These are phyloP conservation scores for Aleiodes alternator DNA, from an alignment of 2,888 invertebrate species.

Conservation along the genomic window DNA sequence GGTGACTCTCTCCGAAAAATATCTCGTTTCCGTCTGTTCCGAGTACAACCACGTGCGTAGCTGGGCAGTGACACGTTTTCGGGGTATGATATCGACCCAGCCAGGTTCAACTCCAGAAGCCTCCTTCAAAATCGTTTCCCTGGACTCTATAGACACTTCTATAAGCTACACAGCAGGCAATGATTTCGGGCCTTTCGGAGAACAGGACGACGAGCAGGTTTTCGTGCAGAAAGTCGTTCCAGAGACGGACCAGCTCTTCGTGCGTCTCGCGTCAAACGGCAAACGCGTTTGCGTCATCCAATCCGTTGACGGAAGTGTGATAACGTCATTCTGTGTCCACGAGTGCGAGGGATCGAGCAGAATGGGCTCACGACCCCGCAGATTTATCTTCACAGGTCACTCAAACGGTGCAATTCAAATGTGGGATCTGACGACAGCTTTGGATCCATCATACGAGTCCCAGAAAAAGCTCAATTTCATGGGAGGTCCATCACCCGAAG, in stretches of 20 bases:
- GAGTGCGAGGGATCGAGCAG: slow-evolving; percentile 98
- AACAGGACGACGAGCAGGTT: slow-evolving; percentile 98
- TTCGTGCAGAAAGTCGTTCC: slow-evolving; percentile 99
- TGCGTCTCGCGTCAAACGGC: slow-evolving; percentile 95
- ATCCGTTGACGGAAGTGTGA: slow-evolving; percentile 94
- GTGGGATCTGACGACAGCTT: slow-evolving; percentile 98
- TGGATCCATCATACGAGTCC: slow-evolving; percentile 78
- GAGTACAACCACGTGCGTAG: slow-evolving; percentile 99
- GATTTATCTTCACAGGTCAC: slow-evolving; percentile 95
- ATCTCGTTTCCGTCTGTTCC: slow-evolving; percentile 95
- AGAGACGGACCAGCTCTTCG: slow-evolving; percentile 96
- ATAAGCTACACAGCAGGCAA: slow-evolving; percentile 81
- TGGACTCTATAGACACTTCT: slow-evolving; percentile 83
- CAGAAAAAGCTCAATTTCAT: slow-evolving; percentile 75
- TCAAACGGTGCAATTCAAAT: slow-evolving; percentile 95
- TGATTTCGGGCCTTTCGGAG: slow-evolving; percentile 92
- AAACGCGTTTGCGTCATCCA: slow-evolving; percentile 96
- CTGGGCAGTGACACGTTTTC: slow-evolving; percentile 97
- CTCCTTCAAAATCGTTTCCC: slow-evolving; percentile 95
- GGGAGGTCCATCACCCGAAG: slow-evolving; percentile 95
- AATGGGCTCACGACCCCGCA: slow-evolving; percentile 90
- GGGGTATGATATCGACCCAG: slow-evolving; percentile 99
- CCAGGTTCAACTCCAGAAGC: slow-evolving; percentile 98
- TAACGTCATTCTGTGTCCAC: slow-evolving; percentile 97
- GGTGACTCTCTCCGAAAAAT: slow-evolving; percentile 96